phyloP scores from a whole-genome alignment of 2,113 vertebrate species.

The Ptilorrhoa leucosticta region DNA sequence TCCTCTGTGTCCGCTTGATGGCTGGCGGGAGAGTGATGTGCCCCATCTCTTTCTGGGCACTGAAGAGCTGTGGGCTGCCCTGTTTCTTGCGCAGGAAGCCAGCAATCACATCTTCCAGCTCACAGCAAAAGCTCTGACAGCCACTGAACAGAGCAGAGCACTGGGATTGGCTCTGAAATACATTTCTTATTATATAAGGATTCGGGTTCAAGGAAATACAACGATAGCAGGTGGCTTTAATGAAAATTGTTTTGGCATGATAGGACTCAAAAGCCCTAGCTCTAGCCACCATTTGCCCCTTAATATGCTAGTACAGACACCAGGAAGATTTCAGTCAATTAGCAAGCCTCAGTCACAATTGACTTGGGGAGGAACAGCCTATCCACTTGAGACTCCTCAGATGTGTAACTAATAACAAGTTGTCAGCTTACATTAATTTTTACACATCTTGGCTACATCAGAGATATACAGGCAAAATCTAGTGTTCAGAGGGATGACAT shows the following conservation, averaged over 20 bases:
- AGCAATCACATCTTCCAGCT: background rate
- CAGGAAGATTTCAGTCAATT: background rate
- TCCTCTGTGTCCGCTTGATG: fast-evolving
- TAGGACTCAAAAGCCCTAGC: background rate
- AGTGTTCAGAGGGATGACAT: background rate
- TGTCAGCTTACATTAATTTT: slow-evolving; percentile 46
- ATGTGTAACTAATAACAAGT: slow-evolving; percentile 9
- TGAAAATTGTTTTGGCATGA: background rate
- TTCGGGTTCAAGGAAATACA: background rate
- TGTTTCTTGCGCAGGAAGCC: fast-evolving
- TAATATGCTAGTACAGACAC: background rate
- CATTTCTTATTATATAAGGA: background rate
- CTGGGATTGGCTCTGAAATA: background rate
- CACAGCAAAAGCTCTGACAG: background rate
- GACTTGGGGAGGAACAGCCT: background rate
- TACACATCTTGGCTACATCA: background rate
- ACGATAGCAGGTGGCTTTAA: background rate
- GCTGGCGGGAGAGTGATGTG: fast-evolving
- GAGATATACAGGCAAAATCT: background rate
- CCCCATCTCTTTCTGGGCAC: background rate
- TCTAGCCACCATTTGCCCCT: background rate
- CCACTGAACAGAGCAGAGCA: background rate
- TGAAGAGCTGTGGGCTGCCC: background rate
- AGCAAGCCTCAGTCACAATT: background rate
- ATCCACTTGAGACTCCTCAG: slow-evolving; percentile 24